Evolutionary conservation across 2,888 invertebrate genomes (phyloP).

Genomic region (Pseudococcus jackbeardsleyi): DNA sequence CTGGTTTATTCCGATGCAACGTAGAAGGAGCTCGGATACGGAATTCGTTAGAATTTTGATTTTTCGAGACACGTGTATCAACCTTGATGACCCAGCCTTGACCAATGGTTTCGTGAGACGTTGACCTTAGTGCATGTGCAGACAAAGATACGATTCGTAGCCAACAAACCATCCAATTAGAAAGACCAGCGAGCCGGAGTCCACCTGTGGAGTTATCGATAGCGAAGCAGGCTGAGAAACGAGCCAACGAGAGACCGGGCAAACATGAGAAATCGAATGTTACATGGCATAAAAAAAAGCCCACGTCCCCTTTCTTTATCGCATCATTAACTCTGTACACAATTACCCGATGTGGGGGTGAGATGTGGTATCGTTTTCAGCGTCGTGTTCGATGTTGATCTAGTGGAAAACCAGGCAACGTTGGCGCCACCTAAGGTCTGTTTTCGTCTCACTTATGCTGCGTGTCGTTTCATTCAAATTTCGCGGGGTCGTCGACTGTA

Average conservation of each 20-base stretch:
- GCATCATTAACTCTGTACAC: slow-evolving; percentile 15
- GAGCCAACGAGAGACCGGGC: not conserved
- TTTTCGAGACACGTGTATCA: no score
- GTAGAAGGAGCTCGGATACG: no score
- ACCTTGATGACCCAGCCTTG: no score
- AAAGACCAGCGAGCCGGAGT: not conserved
- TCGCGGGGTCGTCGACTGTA: not conserved
- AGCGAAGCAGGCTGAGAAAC: not conserved
- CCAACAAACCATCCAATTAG: not conserved
- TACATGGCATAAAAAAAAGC: not conserved
- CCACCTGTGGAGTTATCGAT: slow-evolving; percentile 13
- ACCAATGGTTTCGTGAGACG: no score
- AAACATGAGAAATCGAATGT: not conserved
- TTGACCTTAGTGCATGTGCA: no score
- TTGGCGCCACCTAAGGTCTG: not conserved
- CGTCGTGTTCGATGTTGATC: not conserved
- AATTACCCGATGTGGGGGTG: not conserved
- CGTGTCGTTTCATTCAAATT: not conserved
- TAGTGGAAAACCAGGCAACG: not conserved
- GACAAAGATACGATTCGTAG: not conserved
- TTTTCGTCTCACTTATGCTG: not conserved
- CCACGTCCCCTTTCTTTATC: not conserved
- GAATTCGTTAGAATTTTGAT: no score
- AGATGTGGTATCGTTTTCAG: not conserved
- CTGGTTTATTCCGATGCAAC: no score